Percentiles rank a stretch among this genome's conserved stretches.
These are phyloP conservation scores for Globodera ellingtonae DNA, from an alignment of 1,140 invertebrate species.

Conservation along the genomic window DNA sequence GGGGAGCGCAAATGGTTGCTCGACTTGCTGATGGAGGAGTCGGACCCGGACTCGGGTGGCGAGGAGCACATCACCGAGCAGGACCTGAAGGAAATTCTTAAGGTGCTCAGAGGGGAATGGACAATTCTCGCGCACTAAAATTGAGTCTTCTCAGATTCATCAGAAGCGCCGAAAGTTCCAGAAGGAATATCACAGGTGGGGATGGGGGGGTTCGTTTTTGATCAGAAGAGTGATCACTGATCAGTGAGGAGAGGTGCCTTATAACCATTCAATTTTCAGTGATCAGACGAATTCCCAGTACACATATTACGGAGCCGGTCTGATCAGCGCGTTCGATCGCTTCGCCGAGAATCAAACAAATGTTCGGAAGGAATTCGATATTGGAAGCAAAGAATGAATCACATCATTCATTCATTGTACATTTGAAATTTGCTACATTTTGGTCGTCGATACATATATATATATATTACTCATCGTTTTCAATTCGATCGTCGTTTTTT, in stretches of 20 bases:
- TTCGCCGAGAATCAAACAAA: conserved; percentile 46
- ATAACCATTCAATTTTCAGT: not conserved
- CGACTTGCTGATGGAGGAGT: conserved; percentile 54
- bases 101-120: conserved; percentile 19
- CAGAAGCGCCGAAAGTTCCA: conserved; percentile 46
- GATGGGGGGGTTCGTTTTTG: not conserved
- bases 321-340: conserved; percentile 45
- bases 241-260: no score
- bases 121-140: no score
- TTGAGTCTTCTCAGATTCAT: conserved; percentile 41
- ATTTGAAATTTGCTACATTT: no score
- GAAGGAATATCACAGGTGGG: conserved; percentile 47
- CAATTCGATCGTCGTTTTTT: no score
- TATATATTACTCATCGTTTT: no score
- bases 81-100: conserved; percentile 47
- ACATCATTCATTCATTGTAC: no score
- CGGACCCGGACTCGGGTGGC: conserved; percentile 52
- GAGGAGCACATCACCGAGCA: conserved; percentile 49
- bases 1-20: conserved; percentile 47
- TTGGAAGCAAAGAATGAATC: not conserved
- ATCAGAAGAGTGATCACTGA: no score
- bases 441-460: no score
- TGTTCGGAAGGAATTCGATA: conserved; percentile 5
- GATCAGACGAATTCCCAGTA: conserved; percentile 54
- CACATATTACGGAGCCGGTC: conserved; percentile 55